Base-by-base conservation (phyloP, 2,113 vertebrate species). In the Apaloderma vittatum region DNA sequence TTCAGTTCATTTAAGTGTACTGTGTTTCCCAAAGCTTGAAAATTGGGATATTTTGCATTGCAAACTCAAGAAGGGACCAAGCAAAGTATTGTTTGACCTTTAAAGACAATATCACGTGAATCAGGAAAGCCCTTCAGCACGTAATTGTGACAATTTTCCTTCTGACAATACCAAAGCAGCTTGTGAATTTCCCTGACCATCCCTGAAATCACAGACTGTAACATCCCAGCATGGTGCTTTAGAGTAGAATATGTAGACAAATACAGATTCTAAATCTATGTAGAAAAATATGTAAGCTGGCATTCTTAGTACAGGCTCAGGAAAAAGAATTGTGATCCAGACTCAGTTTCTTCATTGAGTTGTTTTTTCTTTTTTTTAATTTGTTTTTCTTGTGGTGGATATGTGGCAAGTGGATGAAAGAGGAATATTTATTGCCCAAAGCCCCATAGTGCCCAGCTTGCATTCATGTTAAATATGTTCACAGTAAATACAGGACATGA, bases 1-100 rank as follows among this genome's bases (percentile, higher is more conserved):
- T 95, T 96, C 84, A 51, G 67, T 55, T 52, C 46, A 91, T 90
- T 97, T 93, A 87, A 81, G 46, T 90, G 76, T 81, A 40, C 58
- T 57, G 6, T 76, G 19, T 93, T 93, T 95, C 83, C 40, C 90
- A 78, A 92, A 94, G 49, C 67, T 90, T 68, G 76, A 30, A 66
- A 46, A 90, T 51, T 81, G 54, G 49, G 37, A 61, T 58, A 78
- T 80, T 96, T 96, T 94, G 68, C 59, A 58, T 87, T 78, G 75
- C 80, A 87, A 62, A 80, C 61, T 66, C 66, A 75, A 88, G 84
- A 89, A 83, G n/a, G 16, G 20, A 43, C 9, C 54, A 23, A 58
- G 84, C n/a, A 87, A 93, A 88, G 12, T 51, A 12, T 65, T 76
- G 57, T 75, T 82, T 1, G 7, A 54, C 26, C 36, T 86, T 82